Evolutionary conservation across 37 sponge, comb jelly and placozoan species (phyloP).

Genomic region (Axinella damicornis): DNA sequence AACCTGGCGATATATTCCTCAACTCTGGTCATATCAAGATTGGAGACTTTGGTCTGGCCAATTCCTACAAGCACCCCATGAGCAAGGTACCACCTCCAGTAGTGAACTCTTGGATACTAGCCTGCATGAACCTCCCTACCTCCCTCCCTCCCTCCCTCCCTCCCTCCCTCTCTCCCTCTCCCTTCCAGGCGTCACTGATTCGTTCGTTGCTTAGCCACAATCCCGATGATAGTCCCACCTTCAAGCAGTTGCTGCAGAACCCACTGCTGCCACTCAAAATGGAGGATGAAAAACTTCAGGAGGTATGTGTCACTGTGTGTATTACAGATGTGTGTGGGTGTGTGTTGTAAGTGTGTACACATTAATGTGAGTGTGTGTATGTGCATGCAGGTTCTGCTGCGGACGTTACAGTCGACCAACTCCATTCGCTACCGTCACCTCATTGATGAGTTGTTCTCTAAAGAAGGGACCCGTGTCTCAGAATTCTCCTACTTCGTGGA

Average conservation of each 20-base stretch:
- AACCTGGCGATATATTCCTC: constrained; percentile 97
- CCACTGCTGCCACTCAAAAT: constrained; percentile 86
- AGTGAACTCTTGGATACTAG: background rate
- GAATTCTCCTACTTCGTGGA: constrained; percentile 64
- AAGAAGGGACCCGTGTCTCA: constrained; percentile 12
- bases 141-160: too few relatives aligned
- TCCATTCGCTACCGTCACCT: constrained; percentile 76
- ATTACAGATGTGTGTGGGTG: too few relatives aligned
- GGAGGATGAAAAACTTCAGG: constrained; percentile 87
- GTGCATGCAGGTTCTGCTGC: constrained; percentile 66
- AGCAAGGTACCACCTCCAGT: constrained; percentile 6
- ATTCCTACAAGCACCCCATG: constrained; percentile 60
- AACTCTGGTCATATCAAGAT: constrained; percentile 93
- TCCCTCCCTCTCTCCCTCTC: too few relatives aligned
- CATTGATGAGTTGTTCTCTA: constrained; percentile 70
- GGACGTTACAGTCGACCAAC: constrained; percentile 68
- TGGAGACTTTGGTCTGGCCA: constrained; percentile 99
- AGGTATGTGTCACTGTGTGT: constrained; percentile 44
- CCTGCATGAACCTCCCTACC: too few relatives aligned
- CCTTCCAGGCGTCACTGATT: constrained; percentile 57
- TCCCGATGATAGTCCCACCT: constrained; percentile 80
- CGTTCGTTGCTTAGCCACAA: constrained; percentile 73
- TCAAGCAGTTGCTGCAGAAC: constrained; percentile 80
- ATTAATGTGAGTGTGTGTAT: too few relatives aligned
- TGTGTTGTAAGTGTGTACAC: too few relatives aligned